phyloP scores from a whole-genome alignment of 2,888 invertebrate species.

The Mythimna albipuncta region DNA sequence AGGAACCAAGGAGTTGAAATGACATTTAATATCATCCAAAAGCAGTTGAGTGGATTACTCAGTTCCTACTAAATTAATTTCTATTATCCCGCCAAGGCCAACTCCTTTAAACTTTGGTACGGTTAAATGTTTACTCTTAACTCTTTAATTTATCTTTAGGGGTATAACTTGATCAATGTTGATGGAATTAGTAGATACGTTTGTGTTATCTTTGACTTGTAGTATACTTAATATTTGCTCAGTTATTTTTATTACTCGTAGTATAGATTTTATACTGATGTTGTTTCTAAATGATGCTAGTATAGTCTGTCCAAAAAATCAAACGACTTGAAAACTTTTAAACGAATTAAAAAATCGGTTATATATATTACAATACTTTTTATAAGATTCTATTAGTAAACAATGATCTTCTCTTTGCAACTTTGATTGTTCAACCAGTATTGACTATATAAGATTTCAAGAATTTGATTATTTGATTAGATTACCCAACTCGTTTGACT shows the following conservation, averaged over 20 bases:
- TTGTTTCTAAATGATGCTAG: not conserved
- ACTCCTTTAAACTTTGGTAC: slow-evolving; percentile 49
- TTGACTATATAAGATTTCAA: too few species aligned
- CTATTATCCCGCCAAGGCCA: slow-evolving; percentile 53
- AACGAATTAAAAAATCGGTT: too few species aligned
- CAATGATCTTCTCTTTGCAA: too few species aligned
- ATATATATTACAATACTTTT: too few species aligned
- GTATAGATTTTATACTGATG: not conserved
- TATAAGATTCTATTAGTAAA: too few species aligned
- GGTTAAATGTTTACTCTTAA: slow-evolving; percentile 44
- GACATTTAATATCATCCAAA: slow-evolving; percentile 59
- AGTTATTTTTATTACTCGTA: not conserved
- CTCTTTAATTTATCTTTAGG: slow-evolving; percentile 54
- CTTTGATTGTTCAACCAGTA: too few species aligned
- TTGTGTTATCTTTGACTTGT: slow-evolving; percentile 18
- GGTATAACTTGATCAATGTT: slow-evolving; percentile 35
- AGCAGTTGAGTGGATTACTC: slow-evolving; percentile 53
- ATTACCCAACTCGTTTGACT: too few species aligned
- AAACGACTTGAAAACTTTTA: too few species aligned
- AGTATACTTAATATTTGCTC: not conserved
- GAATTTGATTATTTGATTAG: too few species aligned
- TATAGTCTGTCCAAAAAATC: too few species aligned
- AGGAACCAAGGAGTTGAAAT: slow-evolving; percentile 57
- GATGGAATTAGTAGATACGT: slow-evolving; percentile 21
- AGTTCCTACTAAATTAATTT: slow-evolving; percentile 58